Conservation (phyloP, 1,140 invertebrate genomes). For the Adelges cooleyi region DNA sequence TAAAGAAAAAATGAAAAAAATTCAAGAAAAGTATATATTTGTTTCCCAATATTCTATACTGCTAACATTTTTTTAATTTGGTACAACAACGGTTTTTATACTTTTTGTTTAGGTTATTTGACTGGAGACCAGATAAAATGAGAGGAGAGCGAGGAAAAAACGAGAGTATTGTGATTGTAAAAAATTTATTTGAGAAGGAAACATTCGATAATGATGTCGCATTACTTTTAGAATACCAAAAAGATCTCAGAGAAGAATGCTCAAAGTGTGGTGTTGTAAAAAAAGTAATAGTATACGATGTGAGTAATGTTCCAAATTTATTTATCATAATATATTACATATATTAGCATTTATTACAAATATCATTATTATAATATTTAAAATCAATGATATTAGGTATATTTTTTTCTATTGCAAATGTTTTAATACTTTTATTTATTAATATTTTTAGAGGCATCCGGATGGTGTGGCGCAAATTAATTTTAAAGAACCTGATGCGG, state of each 20-base stretch:
- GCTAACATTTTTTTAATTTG: too few species aligned
- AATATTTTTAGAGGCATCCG: constrained; percentile 60
- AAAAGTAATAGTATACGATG: constrained; percentile 87
- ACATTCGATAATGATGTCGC: constrained; percentile 83
- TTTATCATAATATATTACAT: too few species aligned
- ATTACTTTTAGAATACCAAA: constrained; percentile 79
- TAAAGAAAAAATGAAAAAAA: constrained; percentile 80
- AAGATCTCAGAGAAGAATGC: constrained; percentile 81
- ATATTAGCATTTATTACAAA: too few species aligned
- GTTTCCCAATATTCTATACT: too few species aligned
- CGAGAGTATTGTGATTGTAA: constrained; percentile 85
- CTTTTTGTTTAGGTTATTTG: too few species aligned
- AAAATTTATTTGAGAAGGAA: constrained; percentile 83
- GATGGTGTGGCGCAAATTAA: constrained; percentile 88
- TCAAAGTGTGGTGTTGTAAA: constrained; percentile 83
- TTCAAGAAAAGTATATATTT: constrained; percentile 70
- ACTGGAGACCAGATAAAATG: constrained; percentile 90
- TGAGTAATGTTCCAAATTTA: constrained; percentile 43
- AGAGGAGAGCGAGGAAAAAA: constrained; percentile 69
- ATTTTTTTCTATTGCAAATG: neutral
- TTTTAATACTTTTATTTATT: constrained; percentile 2
- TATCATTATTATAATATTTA: too few species aligned
- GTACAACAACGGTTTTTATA: neutral
- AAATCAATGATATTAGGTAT: neutral
- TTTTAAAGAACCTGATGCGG: constrained; percentile 81